Base-by-base conservation (phyloP, 2,888 invertebrate species). In the Chorisops tibialis region DNA sequence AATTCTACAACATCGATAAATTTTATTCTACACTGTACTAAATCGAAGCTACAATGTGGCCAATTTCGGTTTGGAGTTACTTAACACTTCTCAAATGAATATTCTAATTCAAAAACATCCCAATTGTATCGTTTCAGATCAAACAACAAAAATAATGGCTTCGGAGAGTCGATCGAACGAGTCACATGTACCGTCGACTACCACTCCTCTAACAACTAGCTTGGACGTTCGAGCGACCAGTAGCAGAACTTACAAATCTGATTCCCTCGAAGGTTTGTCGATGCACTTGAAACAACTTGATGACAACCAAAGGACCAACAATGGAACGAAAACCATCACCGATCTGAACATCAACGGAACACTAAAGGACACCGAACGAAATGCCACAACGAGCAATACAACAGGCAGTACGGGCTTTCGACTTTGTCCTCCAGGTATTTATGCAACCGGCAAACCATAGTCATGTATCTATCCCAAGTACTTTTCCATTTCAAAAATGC, bases 341-440 rank as follows among this genome's bases (percentile, higher is more conserved):
- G 21, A 39, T 12, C 18, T n/a, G 6, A 14, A 11, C 11, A 18
- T 14, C 7, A 21, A 6, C 12, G 18, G 22, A 12, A 18, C 18
- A 4, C 22, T 16, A 37, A 52, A 52, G 39, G 51, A 52, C 16
- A 52, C 9, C 21, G 12, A 21, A 12, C 39, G 38, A 38, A 38
- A 19, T n/a, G 22, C 39, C 39, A 38, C 37, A 39, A 19, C 39
- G 14, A 38, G 38, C 18, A 52, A 52, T 39, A 19, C 38, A 52
- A 21, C 38, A n/a, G 51, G 37, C 9, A 9, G 16, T 18, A n/a
- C 9, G 14, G 5, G 37, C 16, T 1, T 38, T 37, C 51, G 51
- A 19, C 38, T 52, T 38, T 52, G 51, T 14, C 19, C 38, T 16
- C 51, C 51, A 52, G 51, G 51, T 52, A 52, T 7, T 37, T 38